Base-by-base conservation (phyloP, 2,113 vertebrate genomes). In the Odobenus rosmarus region DNA sequence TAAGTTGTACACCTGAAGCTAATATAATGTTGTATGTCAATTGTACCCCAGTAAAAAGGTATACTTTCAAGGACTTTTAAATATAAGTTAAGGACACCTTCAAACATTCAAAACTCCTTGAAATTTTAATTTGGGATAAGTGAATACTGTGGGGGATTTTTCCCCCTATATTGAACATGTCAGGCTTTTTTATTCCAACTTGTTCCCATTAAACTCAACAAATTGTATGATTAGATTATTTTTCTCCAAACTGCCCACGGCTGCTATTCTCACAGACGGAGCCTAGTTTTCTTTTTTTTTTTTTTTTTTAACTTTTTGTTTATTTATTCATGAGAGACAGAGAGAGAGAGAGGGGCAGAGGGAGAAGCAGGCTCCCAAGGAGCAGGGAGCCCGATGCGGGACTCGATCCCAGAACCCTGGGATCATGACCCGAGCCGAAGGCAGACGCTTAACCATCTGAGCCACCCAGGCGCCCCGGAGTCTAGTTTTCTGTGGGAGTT, bases 201-300 rank as follows among this genome's bases (percentile, higher is more conserved):
- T 91, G 81, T 95, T 98, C 96, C 83, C 82, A 82, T 93, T 86
- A 62, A 96, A 94, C 74, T 94, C 92, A 97, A 88, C 94, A 98
- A 98, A 98, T 98, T 97, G 97, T 79, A 71, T 97, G 95, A 98
- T 98, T 97, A 86, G 92, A 55, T 15, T 82, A 96, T 95, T 87
- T 92, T 98, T 15, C 4, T 62, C 33, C 23, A 1, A 46, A 77
- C 87, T 96, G 93, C 53, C 71, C 89, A 62, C 77, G 71, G 49
- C 77, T 77, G 57, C 1, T 94, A 53, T 28, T 86, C 39, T 39
- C 1, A 19, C 21, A 9, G 55, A 59, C 26, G 21, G 31, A 95
- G 62, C 12, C 16, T 23, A 5, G 4, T 93, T 91, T 88, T 62
- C 85, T 88, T n/a, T n/a, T n/a, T n/a, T n/a, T n/a, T n/a, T n/a